Conservation (phyloP, 1,140 invertebrate species). For the Cyrtorhinus lividipennis region DNA sequence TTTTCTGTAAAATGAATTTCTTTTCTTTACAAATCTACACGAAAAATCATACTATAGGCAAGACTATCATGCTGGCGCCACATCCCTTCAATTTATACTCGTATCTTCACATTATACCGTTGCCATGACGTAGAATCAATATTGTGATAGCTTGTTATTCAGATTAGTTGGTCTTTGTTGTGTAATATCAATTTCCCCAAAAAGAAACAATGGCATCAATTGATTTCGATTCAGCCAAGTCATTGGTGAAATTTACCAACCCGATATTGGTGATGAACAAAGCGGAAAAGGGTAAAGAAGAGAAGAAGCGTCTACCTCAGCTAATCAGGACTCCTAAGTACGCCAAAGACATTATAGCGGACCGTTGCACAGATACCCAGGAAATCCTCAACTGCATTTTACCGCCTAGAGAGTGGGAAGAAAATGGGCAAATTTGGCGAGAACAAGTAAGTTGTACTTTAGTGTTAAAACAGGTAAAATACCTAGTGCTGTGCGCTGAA, state of each 20-base stretch:
- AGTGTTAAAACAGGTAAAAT: too few relatives aligned
- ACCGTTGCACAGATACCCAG: conserved; percentile 59
- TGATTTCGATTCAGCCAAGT: not conserved
- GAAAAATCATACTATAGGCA: too few relatives aligned
- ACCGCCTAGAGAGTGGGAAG: conserved; percentile 88
- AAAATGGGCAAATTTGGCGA: conserved; percentile 71
- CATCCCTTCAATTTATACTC: too few relatives aligned
- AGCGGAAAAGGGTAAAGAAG: conserved; percentile 7
- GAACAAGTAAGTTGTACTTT: conserved; percentile 70
- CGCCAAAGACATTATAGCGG: conserved; percentile 31
- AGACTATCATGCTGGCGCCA: too few relatives aligned
- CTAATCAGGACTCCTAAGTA: conserved; percentile 2
- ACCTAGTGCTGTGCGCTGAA: too few relatives aligned
- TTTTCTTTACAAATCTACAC: too few relatives aligned
- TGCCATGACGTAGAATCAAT: too few relatives aligned
- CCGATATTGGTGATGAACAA: conserved; percentile 11
- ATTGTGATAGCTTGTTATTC: too few relatives aligned
- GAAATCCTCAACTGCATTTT: conserved; percentile 93
- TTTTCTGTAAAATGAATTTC: too few relatives aligned
- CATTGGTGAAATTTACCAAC: conserved; percentile 9
- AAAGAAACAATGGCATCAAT: not conserved
- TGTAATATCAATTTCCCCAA: too few relatives aligned
- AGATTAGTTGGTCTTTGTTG: too few relatives aligned
- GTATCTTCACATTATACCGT: too few relatives aligned
- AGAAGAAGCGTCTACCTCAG: conserved; percentile 6